Percentiles rank a stretch among this genome's conserved stretches.
These are phyloP conservation scores for Clivina fossor DNA, from an alignment of 2,888 invertebrate genomes.

Conservation along the genomic window DNA sequence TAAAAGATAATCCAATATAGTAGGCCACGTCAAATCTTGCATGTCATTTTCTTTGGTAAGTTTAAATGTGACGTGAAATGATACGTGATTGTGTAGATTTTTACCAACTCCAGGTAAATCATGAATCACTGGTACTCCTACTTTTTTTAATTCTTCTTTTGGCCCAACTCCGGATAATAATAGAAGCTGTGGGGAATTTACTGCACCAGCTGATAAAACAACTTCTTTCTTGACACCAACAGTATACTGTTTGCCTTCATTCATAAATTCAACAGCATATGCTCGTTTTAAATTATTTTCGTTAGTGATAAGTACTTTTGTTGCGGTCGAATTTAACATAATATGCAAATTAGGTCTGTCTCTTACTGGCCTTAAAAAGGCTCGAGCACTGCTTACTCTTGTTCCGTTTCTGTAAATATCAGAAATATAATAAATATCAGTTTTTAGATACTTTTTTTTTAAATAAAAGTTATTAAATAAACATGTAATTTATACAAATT, in stretches of 20 bases:
- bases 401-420: constrained; percentile 58
- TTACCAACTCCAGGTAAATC: constrained; percentile 69
- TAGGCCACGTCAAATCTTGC: constrained; percentile 62
- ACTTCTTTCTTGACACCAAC: constrained; percentile 61
- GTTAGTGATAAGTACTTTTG: constrained; percentile 56
- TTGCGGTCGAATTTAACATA: constrained; percentile 62
- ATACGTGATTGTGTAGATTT: constrained; percentile 70
- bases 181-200: constrained; percentile 69
- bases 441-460: not conserved
- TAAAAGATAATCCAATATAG: constrained; percentile 63
- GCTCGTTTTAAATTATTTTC: constrained; percentile 55
- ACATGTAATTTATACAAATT: not conserved
- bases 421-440: not conserved
- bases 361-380: constrained; percentile 63
- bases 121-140: constrained; percentile 62
- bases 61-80: constrained; percentile 61
- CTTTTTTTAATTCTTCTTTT: constrained; percentile 59
- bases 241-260: constrained; percentile 54
- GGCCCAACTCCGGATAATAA: constrained; percentile 70
- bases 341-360: constrained; percentile 63
- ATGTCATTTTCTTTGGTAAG: constrained; percentile 57
- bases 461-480: not conserved
- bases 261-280: constrained; percentile 63
- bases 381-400: constrained; percentile 63
- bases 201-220: constrained; percentile 63